A percentile compares a stretch with the other conserved stretches of the same genome.
Evolutionary conservation across 1,140 invertebrate species (phyloP).

Genomic region (Habropoda laboriosa): DNA sequence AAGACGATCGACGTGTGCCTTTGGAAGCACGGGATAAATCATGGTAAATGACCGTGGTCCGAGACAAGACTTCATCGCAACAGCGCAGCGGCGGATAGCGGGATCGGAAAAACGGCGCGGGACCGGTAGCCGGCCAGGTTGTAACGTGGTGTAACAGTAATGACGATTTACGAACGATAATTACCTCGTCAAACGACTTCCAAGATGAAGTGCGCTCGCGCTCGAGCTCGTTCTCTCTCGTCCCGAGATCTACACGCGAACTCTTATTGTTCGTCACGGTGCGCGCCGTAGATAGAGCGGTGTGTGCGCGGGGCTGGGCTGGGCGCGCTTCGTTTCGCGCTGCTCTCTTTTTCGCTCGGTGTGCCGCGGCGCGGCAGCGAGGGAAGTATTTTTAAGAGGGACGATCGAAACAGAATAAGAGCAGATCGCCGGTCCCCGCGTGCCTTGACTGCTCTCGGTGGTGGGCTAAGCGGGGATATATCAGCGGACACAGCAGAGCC

Average conservation of each 20-base stretch:
- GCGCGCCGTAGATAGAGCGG: neutral
- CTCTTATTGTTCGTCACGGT: slow-evolving; percentile 27
- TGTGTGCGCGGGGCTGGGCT: too few species aligned
- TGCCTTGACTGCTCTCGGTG: neutral
- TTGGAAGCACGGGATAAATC: slow-evolving; percentile 47
- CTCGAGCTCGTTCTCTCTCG: too few species aligned
- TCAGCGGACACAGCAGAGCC: too few species aligned
- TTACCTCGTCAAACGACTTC: slow-evolving; percentile 49
- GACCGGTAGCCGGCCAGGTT: slow-evolving; percentile 44
- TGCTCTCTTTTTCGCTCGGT: neutral
- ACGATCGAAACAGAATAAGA: slow-evolving; percentile 15
- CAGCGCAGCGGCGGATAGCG: slow-evolving; percentile 22
- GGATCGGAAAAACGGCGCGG: slow-evolving; percentile 45
- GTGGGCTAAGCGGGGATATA: neutral
- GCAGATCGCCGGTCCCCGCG: neutral
- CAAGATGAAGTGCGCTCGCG: neutral
- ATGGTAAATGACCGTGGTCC: slow-evolving; percentile 38
- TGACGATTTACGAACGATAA: slow-evolving; percentile 63
- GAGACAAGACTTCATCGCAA: slow-evolving; percentile 45
- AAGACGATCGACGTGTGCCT: slow-evolving; percentile 2
- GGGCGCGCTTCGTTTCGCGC: neutral
- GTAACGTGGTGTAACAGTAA: slow-evolving; percentile 44
- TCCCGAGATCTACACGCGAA: slow-evolving; percentile 1
- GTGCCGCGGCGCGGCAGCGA: neutral
- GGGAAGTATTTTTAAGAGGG: slow-evolving; percentile 21